Percentiles rank a stretch among this genome's conserved stretches.
Conservation (phyloP, 2,797 vertebrate genomes). For the Phaenicophaeus curvirostris region DNA sequence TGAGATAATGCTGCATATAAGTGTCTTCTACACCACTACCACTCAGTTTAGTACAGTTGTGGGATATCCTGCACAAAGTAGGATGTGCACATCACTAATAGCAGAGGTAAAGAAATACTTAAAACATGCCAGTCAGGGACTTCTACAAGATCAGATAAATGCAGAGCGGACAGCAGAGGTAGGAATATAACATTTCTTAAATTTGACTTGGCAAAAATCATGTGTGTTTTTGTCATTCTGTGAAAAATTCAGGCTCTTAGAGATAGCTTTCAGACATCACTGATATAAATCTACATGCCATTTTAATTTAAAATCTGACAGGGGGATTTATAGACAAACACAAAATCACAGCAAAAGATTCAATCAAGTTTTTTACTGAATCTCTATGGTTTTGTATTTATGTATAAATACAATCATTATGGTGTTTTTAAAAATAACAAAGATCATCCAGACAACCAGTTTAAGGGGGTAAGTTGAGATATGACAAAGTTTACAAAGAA, state of each 20-base stretch:
- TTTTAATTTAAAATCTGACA: neutral
- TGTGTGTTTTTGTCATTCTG: accelerated
- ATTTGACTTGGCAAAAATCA: neutral
- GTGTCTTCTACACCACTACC: neutral
- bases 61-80: neutral
- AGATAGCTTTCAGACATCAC: neutral
- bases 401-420: neutral
- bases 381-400: neutral
- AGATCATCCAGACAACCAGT: neutral
- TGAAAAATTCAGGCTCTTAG: neutral
- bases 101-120: neutral
- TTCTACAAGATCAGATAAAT: neutral
- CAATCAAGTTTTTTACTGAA: neutral
- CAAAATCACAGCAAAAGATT: neutral
- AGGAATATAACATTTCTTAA: neutral
- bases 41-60: neutral
- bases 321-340: neutral
- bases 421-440: neutral
- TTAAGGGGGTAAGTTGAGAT: neutral
- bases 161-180: neutral
- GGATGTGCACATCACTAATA: neutral
- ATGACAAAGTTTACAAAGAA: neutral
- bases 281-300: neutral
- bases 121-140: neutral
- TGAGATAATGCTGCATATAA: neutral